Conservation (phyloP, 2,113 vertebrate species). For the Ursus arctos region DNA sequence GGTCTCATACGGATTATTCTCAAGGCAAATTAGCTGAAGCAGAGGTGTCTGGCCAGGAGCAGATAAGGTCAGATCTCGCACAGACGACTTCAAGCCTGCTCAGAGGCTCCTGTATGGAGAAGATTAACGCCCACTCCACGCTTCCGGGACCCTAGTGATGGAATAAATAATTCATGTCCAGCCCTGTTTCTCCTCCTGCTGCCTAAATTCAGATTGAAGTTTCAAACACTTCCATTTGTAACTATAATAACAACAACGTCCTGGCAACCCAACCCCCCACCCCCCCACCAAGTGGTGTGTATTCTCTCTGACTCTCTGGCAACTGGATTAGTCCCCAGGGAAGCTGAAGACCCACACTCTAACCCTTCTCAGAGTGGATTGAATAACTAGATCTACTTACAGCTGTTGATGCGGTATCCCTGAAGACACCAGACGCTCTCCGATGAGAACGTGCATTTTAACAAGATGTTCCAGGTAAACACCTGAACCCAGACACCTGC, state of each 20-base stretch:
- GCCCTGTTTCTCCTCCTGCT: conserved; percentile 39
- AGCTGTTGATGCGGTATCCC: conserved; percentile 74
- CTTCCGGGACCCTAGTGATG: background rate
- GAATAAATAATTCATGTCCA: conserved; percentile 77
- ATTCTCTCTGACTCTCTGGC: conserved; percentile 37
- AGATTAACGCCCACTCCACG: conserved; percentile 48
- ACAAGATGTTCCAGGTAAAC: conserved; percentile 65
- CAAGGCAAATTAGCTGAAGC: conserved; percentile 61
- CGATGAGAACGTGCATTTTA: background rate
- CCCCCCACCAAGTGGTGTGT: background rate
- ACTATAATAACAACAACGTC: conserved; percentile 63
- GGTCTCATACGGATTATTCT: conserved; percentile 70
- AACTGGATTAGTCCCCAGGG: conserved; percentile 1
- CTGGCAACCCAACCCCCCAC: background rate
- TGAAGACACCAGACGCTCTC: conserved; percentile 34
- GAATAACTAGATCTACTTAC: conserved; percentile 77
- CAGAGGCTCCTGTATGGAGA: background rate
- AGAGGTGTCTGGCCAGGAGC: conserved; percentile 58
- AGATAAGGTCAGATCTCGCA: conserved; percentile 64
- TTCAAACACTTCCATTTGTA: conserved; percentile 72
- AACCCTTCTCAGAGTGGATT: conserved; percentile 64
- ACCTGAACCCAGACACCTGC: conserved; percentile 70
- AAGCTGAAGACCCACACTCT: conserved; percentile 62
- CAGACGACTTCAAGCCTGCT: background rate
- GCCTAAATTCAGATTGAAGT: conserved; percentile 64